Conservation (phyloP, 92 coral and sea anemone species). For the Anthopleura xanthogrammica region DNA sequence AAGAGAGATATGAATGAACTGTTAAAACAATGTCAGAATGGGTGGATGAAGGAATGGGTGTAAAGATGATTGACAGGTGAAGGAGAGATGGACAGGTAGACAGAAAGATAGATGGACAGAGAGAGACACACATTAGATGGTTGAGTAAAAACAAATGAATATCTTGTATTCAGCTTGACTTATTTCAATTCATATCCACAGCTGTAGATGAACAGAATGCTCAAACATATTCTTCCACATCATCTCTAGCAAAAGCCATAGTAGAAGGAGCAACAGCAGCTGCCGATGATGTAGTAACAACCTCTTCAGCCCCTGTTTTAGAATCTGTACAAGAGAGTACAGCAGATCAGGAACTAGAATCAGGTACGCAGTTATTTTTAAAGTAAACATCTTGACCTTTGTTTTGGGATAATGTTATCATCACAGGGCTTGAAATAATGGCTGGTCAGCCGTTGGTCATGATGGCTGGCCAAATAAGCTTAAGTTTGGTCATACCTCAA, state of each 20-base stretch:
- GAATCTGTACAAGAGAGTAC: conserved; percentile 54
- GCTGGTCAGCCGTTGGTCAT: too few species aligned
- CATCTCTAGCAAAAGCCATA: conserved; percentile 87
- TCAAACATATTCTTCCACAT: conserved; percentile 68
- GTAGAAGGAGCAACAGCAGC: conserved; percentile 89
- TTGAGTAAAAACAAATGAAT: neutral
- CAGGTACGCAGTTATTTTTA: conserved; percentile 1
- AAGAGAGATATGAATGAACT: too few species aligned
- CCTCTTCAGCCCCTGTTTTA: conserved; percentile 43
- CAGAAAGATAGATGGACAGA: neutral
- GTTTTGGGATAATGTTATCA: too few species aligned
- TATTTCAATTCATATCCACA: conserved; percentile 24
- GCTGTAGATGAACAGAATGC: conserved; percentile 99
- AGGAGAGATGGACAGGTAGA: neutral
- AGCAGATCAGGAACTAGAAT: conserved; percentile 14
- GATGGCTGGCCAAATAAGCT: too few species aligned
- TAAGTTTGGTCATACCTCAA: too few species aligned
- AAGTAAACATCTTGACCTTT: too few species aligned
- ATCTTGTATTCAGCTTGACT: neutral
- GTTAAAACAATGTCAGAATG: too few species aligned
- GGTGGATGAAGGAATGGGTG: neutral
- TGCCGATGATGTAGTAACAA: conserved; percentile 64
- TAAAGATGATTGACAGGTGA: neutral
- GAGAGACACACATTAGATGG: neutral
- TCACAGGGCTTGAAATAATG: too few species aligned